phyloP scores from a whole-genome alignment of 2,888 invertebrate species.

The Drosophila meridiana region DNA sequence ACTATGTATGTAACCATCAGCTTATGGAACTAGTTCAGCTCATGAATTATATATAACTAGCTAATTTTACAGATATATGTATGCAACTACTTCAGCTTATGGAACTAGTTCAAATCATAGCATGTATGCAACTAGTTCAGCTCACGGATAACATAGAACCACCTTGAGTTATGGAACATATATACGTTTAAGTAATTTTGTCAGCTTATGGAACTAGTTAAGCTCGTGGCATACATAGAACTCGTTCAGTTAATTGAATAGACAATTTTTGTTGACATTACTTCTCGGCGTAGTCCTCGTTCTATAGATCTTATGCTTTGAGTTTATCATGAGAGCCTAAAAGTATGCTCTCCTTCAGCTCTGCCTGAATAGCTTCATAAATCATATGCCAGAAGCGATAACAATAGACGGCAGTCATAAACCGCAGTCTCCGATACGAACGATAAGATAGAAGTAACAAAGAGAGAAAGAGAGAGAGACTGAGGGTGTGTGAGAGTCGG shows the following conservation, averaged over 20 bases:
- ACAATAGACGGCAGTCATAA: slow-evolving; percentile 9
- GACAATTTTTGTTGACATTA: too few species aligned
- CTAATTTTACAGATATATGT: too few species aligned
- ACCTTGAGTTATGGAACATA: background rate
- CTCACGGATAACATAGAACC: background rate
- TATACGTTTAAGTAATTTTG: too few species aligned
- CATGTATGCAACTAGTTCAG: background rate
- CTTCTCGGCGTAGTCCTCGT: background rate
- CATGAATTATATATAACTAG: background rate
- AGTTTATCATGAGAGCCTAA: slow-evolving; percentile 12
- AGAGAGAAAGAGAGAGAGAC: background rate
- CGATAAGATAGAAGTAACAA: slow-evolving; percentile 36
- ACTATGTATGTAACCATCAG: background rate
- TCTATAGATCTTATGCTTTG: background rate
- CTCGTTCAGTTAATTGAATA: too few species aligned
- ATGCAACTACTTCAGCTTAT: background rate
- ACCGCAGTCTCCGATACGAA: slow-evolving; percentile 9
- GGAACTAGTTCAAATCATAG: background rate
- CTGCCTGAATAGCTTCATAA: background rate
- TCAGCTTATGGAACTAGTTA: background rate
- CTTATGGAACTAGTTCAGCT: background rate
- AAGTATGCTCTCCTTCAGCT: slow-evolving; percentile 20
- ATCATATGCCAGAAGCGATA: slow-evolving; percentile 8
- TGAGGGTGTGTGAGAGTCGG: background rate
- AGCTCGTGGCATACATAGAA: background rate